A percentile compares a stretch with the other conserved stretches of the same genome.
phyloP scores from a whole-genome alignment of 2,113 vertebrate species.

The Scomber japonicus region DNA sequence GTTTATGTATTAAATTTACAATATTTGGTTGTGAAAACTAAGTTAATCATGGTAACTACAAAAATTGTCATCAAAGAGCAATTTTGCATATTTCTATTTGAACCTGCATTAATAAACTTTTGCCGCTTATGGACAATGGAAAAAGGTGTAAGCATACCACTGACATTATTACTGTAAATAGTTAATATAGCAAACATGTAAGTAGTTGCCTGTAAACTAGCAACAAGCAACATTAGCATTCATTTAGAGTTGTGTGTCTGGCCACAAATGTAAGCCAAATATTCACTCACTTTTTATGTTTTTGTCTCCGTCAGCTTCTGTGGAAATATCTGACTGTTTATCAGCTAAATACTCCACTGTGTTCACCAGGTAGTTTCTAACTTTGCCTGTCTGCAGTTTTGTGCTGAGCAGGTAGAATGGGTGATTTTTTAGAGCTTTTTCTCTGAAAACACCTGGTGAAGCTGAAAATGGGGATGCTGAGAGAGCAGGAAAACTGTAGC shows the following conservation, averaged over 20 bases:
- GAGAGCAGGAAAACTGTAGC: neutral
- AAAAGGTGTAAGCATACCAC: too few relatives aligned
- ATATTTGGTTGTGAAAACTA: constrained; percentile 6
- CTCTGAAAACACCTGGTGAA: neutral
- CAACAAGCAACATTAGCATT: too few relatives aligned
- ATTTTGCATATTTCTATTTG: constrained; percentile 20
- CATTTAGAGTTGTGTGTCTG: too few relatives aligned
- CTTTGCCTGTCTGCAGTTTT: constrained; percentile 3
- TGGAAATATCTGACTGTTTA: neutral
- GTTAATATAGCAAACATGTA: neutral
- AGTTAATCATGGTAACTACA: neutral
- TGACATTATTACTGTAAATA: neutral
- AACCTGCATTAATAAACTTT: neutral
- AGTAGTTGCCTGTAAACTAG: neutral
- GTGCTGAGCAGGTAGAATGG: neutral
- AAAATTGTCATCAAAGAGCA: neutral
- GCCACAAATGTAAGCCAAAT: neutral
- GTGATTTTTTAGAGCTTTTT: neutral
- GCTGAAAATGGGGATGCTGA: neutral
- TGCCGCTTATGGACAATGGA: too few relatives aligned
- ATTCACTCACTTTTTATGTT: neutral
- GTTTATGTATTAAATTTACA: neutral
- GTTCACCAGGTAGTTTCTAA: neutral
- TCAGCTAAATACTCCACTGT: neutral
- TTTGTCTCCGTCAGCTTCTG: neutral